Evolutionary conservation across 2,888 invertebrate genomes (phyloP).

Genomic region (Frankliniella fusca): DNA sequence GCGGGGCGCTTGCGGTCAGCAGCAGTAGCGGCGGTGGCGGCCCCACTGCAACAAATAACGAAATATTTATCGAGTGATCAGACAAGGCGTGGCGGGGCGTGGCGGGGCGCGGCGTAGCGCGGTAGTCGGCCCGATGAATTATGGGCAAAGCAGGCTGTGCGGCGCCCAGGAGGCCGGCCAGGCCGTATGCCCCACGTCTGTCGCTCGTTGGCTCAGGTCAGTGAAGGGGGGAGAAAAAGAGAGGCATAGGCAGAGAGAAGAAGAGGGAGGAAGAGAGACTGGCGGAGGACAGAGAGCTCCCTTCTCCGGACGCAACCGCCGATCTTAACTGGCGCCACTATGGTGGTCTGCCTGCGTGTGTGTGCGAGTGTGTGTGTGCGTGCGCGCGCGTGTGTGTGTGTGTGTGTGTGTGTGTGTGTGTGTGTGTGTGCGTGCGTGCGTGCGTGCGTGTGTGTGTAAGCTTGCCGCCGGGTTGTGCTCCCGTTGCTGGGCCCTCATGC

Average conservation of each 20-base stretch:
- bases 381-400: neutral
- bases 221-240: neutral
- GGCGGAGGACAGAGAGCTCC: neutral
- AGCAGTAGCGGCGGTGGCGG: neutral
- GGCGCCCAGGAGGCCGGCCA: neutral
- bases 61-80: conserved; percentile 26
- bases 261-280: neutral
- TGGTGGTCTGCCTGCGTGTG: neutral
- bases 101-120: conserved; percentile 7
- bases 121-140: conserved; percentile 20
- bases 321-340: too few species aligned
- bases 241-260: neutral
- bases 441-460: too few species aligned
- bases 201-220: neutral
- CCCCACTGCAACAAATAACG: conserved; percentile 1
- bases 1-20: neutral
- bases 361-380: neutral
- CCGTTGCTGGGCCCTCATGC: too few species aligned
- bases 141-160: neutral
- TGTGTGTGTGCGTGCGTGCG: too few species aligned
- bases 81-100: neutral
- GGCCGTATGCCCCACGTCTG: neutral
- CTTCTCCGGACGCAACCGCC: neutral
- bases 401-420: too few species aligned
- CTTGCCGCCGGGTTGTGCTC: too few species aligned